These are phyloP conservation scores for Ornithoptera alexandrae DNA, from an alignment of 2,888 invertebrate genomes.

Conservation along the genomic window DNA sequence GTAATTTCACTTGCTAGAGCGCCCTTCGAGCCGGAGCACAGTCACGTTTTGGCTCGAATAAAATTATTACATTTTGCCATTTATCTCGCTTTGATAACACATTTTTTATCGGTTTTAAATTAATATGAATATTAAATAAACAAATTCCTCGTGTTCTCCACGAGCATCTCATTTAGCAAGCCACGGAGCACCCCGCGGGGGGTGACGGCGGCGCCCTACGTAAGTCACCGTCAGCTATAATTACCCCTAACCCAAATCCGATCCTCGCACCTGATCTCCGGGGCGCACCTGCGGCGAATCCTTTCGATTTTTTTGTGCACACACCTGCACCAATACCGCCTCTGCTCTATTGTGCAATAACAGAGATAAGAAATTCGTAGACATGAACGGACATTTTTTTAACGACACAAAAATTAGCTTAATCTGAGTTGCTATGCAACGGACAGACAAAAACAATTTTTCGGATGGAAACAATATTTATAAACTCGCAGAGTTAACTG, in stretches of 20 bases:
- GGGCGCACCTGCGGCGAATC: slow-evolving; percentile 66
- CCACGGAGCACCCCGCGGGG: slow-evolving; percentile 11
- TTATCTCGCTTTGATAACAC: too few relatives aligned
- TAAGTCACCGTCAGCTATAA: slow-evolving; percentile 28
- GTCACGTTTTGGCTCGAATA: too few relatives aligned
- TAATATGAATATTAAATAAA: too few relatives aligned
- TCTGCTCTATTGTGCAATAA: slow-evolving; percentile 63
- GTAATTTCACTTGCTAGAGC: too few relatives aligned
- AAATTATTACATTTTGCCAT: too few relatives aligned
- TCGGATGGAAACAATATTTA: too few relatives aligned
- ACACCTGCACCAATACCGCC: slow-evolving; percentile 62
- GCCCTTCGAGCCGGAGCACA: too few relatives aligned
- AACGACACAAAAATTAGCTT: not conserved
- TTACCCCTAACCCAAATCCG: slow-evolving; percentile 61
- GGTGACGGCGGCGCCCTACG: slow-evolving; percentile 11
- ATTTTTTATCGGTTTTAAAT: too few relatives aligned
- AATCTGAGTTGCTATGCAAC: too few relatives aligned
- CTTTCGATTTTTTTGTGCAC: slow-evolving; percentile 72
- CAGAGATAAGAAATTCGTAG: slow-evolving; percentile 36
- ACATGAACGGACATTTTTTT: not conserved
- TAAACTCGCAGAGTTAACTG: too few relatives aligned
- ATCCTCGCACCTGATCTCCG: slow-evolving; percentile 48
- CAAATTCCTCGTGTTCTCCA: not conserved
- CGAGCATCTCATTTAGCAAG: not conserved
- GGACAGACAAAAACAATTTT: too few relatives aligned